A percentile compares a stretch with the other conserved stretches of the same genome.
These are phyloP conservation scores for Ibycter americanus DNA, from an alignment of 2,797 vertebrate species.

Conservation along the genomic window DNA sequence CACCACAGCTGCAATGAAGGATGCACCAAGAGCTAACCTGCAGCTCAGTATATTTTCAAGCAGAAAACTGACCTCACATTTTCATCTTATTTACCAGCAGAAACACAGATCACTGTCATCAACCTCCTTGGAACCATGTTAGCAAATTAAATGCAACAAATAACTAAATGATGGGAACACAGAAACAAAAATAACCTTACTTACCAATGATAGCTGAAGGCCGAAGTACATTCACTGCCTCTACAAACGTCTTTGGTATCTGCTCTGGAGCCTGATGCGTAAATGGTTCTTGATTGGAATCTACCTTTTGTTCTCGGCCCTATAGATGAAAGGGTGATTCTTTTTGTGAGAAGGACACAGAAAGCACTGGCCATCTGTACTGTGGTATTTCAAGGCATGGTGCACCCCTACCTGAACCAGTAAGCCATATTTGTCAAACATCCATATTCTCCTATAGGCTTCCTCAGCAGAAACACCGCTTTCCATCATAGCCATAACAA, in stretches of 20 bases:
- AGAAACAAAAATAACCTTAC: neutral
- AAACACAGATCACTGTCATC: neutral
- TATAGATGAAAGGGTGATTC: slow-evolving; percentile 23
- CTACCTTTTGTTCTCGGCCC: slow-evolving; percentile 81
- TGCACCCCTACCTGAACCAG: slow-evolving; percentile 83
- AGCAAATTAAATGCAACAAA: neutral
- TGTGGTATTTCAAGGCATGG: neutral
- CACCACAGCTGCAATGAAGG: neutral
- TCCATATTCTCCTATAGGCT: slow-evolving; percentile 89
- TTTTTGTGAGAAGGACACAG: neutral
- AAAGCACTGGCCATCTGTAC: rapidly evolving
- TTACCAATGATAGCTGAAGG: slow-evolving; percentile 94
- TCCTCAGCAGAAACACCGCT: slow-evolving; percentile 81
- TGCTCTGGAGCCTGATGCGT: slow-evolving; percentile 82
- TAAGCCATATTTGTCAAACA: slow-evolving; percentile 93
- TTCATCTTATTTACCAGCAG: neutral
- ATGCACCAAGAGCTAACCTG: neutral
- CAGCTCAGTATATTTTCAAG: neutral
- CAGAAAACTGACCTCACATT: rapidly evolving
- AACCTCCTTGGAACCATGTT: rapidly evolving
- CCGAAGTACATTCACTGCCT: slow-evolving; percentile 90
- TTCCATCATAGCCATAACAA: slow-evolving; percentile 95
- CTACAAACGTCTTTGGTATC: slow-evolving; percentile 83
- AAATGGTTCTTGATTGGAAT: slow-evolving; percentile 89
- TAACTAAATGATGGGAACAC: rapidly evolving